Conservation (phyloP, 2,797 vertebrate species). For the Linurgus olivaceus region DNA sequence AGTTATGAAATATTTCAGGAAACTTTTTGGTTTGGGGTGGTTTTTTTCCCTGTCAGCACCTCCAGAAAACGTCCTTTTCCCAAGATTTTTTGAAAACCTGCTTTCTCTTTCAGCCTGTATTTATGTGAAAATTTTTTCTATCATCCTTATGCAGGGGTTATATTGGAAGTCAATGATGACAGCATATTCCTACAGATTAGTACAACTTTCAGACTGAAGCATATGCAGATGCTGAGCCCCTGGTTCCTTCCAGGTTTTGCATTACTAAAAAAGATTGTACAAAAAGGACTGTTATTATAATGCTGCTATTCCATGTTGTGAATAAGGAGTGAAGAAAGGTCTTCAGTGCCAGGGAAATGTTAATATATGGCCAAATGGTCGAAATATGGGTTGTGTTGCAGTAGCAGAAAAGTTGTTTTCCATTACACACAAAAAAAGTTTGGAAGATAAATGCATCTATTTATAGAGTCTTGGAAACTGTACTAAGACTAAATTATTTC, state of each 20-base stretch:
- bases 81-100: not conserved
- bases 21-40: not conserved
- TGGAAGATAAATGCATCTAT: not conserved
- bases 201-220: slow-evolving; percentile 45
- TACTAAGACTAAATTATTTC: not conserved
- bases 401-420: not conserved
- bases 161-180: slow-evolving; percentile 36
- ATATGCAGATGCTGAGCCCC: not conserved
- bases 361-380: slow-evolving; percentile 57
- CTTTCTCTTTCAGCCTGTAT: slow-evolving; percentile 24
- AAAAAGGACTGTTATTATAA: slow-evolving; percentile 8
- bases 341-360: slow-evolving; percentile 49
- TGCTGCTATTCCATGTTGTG: not conserved
- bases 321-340: slow-evolving; percentile 53
- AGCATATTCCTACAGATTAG: slow-evolving; percentile 31
- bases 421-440: not conserved
- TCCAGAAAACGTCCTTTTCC: slow-evolving; percentile 3
- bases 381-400: slow-evolving; percentile 51
- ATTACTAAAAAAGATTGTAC: not conserved
- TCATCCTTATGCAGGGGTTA: slow-evolving; percentile 28
- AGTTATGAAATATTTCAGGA: not conserved
- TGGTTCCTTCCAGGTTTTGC: slow-evolving; percentile 33
- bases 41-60: not conserved
- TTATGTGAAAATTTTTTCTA: slow-evolving; percentile 27
- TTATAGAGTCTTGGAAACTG: not conserved